Base-by-base conservation (phyloP, 2,113 vertebrate species). In the Aegotheles bennettii region DNA sequence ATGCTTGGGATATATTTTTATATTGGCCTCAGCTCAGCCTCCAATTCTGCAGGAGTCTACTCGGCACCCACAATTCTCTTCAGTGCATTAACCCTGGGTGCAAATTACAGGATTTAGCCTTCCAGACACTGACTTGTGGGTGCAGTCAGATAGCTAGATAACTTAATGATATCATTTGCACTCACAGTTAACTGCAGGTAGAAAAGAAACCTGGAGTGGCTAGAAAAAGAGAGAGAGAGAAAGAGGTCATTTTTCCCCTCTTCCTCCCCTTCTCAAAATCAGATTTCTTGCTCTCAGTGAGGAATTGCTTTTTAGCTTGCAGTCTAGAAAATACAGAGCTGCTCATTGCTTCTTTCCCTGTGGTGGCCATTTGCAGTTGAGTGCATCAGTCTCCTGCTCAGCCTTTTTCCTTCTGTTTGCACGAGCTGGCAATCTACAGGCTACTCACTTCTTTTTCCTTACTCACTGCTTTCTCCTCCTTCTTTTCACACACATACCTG, bases 91-190 rank as follows among this genome's bases (percentile, higher is more conserved):
- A 97, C 93, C 92, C 85, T 54, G 54, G 85, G 94, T 91, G 75
- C 75, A 95, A 97, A 93, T 75, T 71, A 75, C 48, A 84, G 85
- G 79, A 96, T 95, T 94, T 77, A 96, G 67, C 94, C 60, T 95
- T 90, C 76, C 71, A 92, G 76, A 61, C 79, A 48, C 65, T 91
- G 87, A 85, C 87, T 94, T 33, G 79, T 88, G 93, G 79, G 68
- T 81, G 79, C 93, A 94, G 79, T 88, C 87, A 84, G 90, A 83
- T 88, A 92, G 96, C 79, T 90, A 63, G 92, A 93, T 96, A 96
- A 94, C 92, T 92, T 95, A 94, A 97, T 95, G 92, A 56, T 94
- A 94, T 90, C 82, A 93, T 96, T 93, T 96, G 68, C 89, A 68
- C 91, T 95, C 94, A 81, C 76, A 56, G 91, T 74, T 78, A 93